Conservation (phyloP, 2,113 vertebrate genomes). For the Gobio gobio region DNA sequence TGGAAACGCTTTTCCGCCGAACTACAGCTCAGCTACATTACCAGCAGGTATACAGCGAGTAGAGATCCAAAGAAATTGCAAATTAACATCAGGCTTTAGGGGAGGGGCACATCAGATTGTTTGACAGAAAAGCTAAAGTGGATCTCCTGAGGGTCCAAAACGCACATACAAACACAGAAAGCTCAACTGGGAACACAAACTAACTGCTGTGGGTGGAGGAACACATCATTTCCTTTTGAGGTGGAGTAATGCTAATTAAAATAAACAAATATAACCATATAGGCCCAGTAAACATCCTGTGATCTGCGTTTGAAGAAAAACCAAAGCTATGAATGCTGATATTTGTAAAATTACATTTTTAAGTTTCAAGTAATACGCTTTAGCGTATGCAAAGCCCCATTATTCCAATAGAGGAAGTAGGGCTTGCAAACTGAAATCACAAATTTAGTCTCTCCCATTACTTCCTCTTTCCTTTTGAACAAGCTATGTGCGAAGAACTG, state of each 20-base stretch:
- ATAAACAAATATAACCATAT: conserved; percentile 53
- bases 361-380: not conserved
- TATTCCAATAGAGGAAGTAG: not conserved
- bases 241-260: conserved; percentile 34
- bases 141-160: conserved; percentile 22
- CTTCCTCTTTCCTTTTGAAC: conserved; percentile 19
- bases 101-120: conserved; percentile 28
- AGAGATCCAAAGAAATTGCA: not conserved
- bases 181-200: not conserved
- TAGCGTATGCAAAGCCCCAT: not conserved
- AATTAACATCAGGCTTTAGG: not conserved
- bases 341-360: not conserved
- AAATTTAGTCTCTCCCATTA: not conserved
- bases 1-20: conserved; percentile 9
- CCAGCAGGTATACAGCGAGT: not conserved
- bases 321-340: not conserved
- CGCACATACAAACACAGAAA: conserved; percentile 36
- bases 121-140: not conserved
- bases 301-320: not conserved
- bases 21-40: not conserved
- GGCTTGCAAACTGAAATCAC: not conserved
- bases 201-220: conserved; percentile 47
- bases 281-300: not conserved
- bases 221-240: conserved; percentile 56
- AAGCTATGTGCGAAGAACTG: not conserved